Percentiles rank a stretch among this genome's conserved stretches.
Conservation (phyloP, 2,113 vertebrate genomes). For the Syngnathoides biaculeatus region DNA sequence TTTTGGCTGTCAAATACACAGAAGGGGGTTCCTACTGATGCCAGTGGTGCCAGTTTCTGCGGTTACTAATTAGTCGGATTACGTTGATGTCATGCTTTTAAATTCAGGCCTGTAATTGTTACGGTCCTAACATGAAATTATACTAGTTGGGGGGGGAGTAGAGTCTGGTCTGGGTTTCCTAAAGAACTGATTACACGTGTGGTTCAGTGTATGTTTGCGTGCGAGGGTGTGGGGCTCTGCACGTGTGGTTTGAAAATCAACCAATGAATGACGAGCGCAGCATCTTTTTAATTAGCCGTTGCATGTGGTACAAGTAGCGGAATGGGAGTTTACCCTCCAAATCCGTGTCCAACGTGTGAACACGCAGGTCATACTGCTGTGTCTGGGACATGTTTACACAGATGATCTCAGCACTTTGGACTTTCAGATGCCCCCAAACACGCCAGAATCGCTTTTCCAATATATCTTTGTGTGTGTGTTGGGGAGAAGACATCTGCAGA, state of each 20-base stretch:
- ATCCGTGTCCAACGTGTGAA: constrained; percentile 9
- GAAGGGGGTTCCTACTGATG: constrained; percentile 26
- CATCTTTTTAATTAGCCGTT: constrained; percentile 49
- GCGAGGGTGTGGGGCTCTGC: neutral
- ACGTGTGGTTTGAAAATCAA: constrained; percentile 32
- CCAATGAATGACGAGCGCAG: constrained; percentile 30
- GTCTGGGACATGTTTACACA: constrained; percentile 51
- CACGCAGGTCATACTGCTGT: constrained; percentile 25
- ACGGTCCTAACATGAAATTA: constrained; percentile 59
- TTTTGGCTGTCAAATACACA: constrained; percentile 12
- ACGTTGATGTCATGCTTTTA: constrained; percentile 59
- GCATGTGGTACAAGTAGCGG: constrained; percentile 21
- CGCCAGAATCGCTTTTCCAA: constrained; percentile 4
- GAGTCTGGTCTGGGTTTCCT: constrained; percentile 29
- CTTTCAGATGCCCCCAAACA: constrained; percentile 16
- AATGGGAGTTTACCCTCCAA: constrained; percentile 15
- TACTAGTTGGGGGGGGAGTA: constrained; percentile 15
- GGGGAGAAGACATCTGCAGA: constrained; percentile 3
- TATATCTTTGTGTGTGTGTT: neutral
- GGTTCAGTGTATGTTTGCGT: constrained; percentile 2
- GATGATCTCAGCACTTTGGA: constrained; percentile 55
- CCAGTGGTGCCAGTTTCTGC: constrained; percentile 34
- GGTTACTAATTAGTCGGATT: constrained; percentile 60
- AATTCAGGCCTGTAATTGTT: constrained; percentile 49
- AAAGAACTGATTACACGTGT: constrained; percentile 19